Base-by-base conservation (phyloP, 1,140 invertebrate genomes). In the Maconellicoccus hirsutus region DNA sequence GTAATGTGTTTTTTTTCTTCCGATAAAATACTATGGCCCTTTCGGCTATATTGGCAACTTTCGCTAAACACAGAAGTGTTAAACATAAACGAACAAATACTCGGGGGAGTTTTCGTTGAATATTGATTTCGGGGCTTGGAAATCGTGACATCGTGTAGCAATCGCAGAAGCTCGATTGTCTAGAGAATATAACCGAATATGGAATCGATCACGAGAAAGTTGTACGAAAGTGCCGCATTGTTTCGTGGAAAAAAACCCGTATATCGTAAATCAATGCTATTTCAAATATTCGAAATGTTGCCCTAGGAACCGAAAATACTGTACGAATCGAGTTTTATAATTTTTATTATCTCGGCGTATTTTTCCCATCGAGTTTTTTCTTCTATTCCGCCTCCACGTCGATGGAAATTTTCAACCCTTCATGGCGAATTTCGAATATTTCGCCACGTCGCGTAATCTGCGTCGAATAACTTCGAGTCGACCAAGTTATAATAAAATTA, bases 1-100 rank as follows among this genome's bases (percentile, higher is more conserved):
- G 42, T 52, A 52, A 52, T 52, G 42, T 52, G n/a, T 52, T 52
- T 52, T 52, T 52, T 52, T 52, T 52, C n/a, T 52, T 19, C 12
- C 6, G 42, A 52, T 52, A 52, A 52, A 52, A 52, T 52, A 52
- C 6, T 52, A 52, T 52, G n/a, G 42, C 42, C 42, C 42, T 52
- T 52, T 52, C 42, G 42, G 42, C 42, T 52, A 52, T 52, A 52
- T 52, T 52, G 42, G 42, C 42, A 52, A 52, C 42, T 52, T 52
- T 52, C 42, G 42, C 42, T 52, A 52, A 52, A 52, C 42, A 52
- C 42, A 52, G 42, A 52, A 52, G 42, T 52, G 42, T 52, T 52
- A 52, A 52, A 52, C 42, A 52, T 52, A 52, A 52, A 52, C 42
- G 42, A 52, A 52, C 42, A 52, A 52, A 52, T 52, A 52, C 42